Evolutionary conservation across 2,888 invertebrate genomes (phyloP).

Genomic region (Lottia scabra): DNA sequence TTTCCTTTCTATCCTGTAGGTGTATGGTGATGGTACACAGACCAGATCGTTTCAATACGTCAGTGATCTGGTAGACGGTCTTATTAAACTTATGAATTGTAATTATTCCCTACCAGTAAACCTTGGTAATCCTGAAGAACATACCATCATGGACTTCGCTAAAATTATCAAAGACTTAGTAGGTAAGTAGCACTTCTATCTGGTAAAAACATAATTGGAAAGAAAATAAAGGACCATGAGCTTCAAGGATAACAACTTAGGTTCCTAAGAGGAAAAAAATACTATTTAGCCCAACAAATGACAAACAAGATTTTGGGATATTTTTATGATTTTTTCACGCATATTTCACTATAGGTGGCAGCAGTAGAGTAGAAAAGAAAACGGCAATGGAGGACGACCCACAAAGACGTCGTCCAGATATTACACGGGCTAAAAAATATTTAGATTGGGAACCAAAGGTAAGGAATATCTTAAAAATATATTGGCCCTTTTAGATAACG

Average conservation of each 20-base stretch:
- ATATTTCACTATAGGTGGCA: conserved; percentile 79
- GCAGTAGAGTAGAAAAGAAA: conserved; percentile 84
- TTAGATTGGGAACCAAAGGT: conserved; percentile 95
- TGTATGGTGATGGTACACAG: conserved; percentile 74
- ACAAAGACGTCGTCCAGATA: conserved; percentile 92
- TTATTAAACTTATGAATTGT: conserved; percentile 91
- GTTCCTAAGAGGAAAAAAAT: no score
- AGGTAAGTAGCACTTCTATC: conserved; percentile 71
- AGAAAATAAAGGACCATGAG: no score
- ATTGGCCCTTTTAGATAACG: no score
- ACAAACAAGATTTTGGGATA: no score
- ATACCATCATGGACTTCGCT: conserved; percentile 85
- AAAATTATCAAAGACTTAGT: conserved; percentile 71
- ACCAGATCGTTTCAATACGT: conserved; percentile 98
- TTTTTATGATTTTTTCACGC: no score
- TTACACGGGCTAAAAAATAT: conserved; percentile 84
- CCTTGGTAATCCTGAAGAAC: conserved; percentile 97
- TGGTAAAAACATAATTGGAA: not conserved
- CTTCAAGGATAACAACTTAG: no score
- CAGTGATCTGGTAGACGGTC: conserved; percentile 94
- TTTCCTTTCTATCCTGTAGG: conserved; percentile 62
- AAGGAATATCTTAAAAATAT: conserved; percentile 19
- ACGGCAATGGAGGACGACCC: conserved; percentile 97
- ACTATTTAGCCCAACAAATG: no score
- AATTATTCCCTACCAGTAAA: conserved; percentile 95